Percentiles rank a stretch among this genome's conserved stretches.
Evolutionary conservation across 2,113 vertebrate species (phyloP).

Genomic region (Sylvilagus bachmani): DNA sequence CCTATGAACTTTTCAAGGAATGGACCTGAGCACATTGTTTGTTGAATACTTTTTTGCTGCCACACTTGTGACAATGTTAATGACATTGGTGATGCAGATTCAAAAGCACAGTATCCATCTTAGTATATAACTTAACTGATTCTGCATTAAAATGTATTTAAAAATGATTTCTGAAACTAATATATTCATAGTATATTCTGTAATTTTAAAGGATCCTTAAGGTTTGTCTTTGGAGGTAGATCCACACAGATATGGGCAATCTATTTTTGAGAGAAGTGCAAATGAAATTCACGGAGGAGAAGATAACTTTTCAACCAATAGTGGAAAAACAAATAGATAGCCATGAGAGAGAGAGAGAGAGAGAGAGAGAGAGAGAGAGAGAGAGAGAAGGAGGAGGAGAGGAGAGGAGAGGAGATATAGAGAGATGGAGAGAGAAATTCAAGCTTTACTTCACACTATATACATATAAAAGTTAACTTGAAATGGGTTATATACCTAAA

Average conservation of each 20-base stretch:
- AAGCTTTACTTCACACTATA: background rate
- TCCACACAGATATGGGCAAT: background rate
- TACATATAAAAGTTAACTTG: slow-evolving; percentile 36
- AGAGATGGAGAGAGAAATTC: background rate
- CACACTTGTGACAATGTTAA: slow-evolving; percentile 26
- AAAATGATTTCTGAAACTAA: background rate
- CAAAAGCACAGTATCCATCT: background rate
- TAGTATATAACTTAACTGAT: background rate
- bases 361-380: background rate
- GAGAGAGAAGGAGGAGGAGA: background rate
- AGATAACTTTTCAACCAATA: slow-evolving; percentile 5
- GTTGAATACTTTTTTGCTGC: background rate
- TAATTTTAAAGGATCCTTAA: background rate
- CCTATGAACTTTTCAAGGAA: background rate
- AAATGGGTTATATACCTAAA: slow-evolving; percentile 15
- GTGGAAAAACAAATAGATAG: background rate
- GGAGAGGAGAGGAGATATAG: background rate
- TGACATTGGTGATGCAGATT: background rate
- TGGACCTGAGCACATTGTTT: background rate
- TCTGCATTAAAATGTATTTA: background rate
- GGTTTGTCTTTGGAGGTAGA: slow-evolving; percentile 38
- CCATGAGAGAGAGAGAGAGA: background rate
- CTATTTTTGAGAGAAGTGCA: slow-evolving; percentile 5
- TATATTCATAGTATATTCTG: background rate
- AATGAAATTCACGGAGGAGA: background rate